Conservation (phyloP, 2,888 invertebrate species). For the Mallateleia sp. region DNA sequence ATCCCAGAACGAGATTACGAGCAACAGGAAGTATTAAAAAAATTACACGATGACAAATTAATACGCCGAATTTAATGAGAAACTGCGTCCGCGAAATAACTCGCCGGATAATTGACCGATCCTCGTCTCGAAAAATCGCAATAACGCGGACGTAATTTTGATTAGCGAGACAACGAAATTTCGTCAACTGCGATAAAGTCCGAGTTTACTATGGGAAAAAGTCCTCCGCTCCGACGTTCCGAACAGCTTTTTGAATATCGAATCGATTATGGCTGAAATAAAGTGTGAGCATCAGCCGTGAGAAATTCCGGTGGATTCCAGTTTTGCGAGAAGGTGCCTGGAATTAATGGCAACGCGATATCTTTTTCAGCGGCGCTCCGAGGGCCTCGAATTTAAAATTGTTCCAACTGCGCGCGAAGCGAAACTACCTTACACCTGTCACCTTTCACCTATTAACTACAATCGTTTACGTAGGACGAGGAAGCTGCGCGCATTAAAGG, state of each 20-base stretch:
- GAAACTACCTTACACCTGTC: constrained; percentile 36
- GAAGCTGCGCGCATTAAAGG: constrained; percentile 41
- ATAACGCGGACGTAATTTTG: too few relatives aligned
- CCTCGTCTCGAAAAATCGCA: too few relatives aligned
- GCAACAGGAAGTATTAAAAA: constrained; percentile 71
- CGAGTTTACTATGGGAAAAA: background rate
- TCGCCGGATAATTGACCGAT: background rate
- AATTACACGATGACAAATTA: constrained; percentile 75
- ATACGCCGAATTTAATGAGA: constrained; percentile 58
- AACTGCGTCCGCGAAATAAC: constrained; percentile 31
- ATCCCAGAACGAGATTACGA: constrained; percentile 71
- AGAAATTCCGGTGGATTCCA: constrained; percentile 50
- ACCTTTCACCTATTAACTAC: constrained; percentile 58
- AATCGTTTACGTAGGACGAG: constrained; percentile 61
- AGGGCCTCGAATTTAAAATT: background rate
- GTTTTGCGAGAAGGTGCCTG: constrained; percentile 54
- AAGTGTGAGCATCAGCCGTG: constrained; percentile 46
- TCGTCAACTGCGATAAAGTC: too few relatives aligned
- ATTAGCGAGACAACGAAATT: too few relatives aligned
- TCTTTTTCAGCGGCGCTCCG: constrained; percentile 37
- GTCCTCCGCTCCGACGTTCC: too few relatives aligned
- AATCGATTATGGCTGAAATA: constrained; percentile 43
- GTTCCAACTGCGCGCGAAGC: constrained; percentile 19
- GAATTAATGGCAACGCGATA: constrained; percentile 56
- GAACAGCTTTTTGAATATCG: constrained; percentile 7